phyloP scores from a whole-genome alignment of 2,888 invertebrate genomes.

The Rotaria macrura region DNA sequence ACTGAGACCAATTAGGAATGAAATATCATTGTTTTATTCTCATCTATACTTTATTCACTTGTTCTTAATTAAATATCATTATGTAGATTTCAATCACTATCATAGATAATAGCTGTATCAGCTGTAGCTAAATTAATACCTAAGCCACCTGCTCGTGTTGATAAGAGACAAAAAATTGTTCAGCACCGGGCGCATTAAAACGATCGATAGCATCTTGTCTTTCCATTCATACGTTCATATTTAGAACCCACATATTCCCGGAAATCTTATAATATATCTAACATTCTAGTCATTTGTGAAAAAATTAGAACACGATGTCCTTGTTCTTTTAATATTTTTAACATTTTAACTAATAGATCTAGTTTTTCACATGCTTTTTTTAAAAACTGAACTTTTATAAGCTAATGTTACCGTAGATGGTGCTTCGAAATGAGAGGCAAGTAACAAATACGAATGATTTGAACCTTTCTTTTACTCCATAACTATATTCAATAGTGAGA shows the following conservation, averaged over 20 bases:
- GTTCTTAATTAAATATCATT: conserved; percentile 74
- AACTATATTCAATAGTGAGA: conserved; percentile 93
- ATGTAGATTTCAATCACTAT: conserved; percentile 99
- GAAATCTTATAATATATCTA: conserved; percentile 97
- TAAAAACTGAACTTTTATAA: conserved; percentile 76
- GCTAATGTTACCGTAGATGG: conserved; percentile 68
- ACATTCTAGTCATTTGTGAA: conserved; percentile 99
- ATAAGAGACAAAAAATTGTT: conserved; percentile 84
- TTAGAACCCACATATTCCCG: conserved; percentile 90
- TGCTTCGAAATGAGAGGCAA: conserved; percentile 63
- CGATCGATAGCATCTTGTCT: conserved; percentile 98
- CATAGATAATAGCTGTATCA: conserved; percentile 96
- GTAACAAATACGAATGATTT: conserved; percentile 96
- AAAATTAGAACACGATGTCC: conserved; percentile 94
- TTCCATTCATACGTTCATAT: conserved; percentile 95
- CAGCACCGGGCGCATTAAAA: conserved; percentile 90
- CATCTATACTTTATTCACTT: background rate
- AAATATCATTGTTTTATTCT: background rate
- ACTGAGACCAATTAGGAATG: background rate
- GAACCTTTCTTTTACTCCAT: conserved; percentile 99
- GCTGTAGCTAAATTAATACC: conserved; percentile 98
- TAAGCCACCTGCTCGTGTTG: conserved; percentile 88
- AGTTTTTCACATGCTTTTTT: conserved; percentile 90
- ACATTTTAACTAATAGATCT: conserved; percentile 80
- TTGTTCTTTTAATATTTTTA: conserved; percentile 72